These are phyloP conservation scores for Napeogenes sylphis DNA, from an alignment of 2,888 invertebrate species.

Conservation along the genomic window DNA sequence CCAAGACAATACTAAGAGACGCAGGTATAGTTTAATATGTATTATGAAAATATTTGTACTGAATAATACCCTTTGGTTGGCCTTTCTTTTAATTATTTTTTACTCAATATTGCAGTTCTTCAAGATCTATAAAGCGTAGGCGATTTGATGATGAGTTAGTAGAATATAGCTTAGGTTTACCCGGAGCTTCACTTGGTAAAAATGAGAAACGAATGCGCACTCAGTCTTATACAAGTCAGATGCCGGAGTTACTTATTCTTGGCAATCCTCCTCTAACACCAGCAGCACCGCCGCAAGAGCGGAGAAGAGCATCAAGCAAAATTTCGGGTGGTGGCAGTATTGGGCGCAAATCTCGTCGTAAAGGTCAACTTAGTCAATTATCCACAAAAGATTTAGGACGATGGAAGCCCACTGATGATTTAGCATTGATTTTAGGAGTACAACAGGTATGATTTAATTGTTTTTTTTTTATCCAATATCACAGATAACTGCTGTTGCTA, in stretches of 20 bases:
- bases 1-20: slow-evolving; percentile 68
- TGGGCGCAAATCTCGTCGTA: slow-evolving; percentile 76
- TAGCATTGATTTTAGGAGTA: slow-evolving; percentile 94
- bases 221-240: slow-evolving; percentile 72
- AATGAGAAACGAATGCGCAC: slow-evolving; percentile 69
- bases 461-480: not conserved
- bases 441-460: slow-evolving; percentile 81
- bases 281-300: slow-evolving; percentile 49
- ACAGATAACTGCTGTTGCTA: not conserved
- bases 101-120: slow-evolving; percentile 82
- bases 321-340: slow-evolving; percentile 57
- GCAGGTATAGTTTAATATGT: slow-evolving; percentile 51
- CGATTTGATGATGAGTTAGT: slow-evolving; percentile 98
- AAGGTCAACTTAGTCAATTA: slow-evolving; percentile 82
- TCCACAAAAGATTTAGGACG: slow-evolving; percentile 91
- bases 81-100: not conserved
- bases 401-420: slow-evolving; percentile 98
- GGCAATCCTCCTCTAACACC: slow-evolving; percentile 42
- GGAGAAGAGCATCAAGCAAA: slow-evolving; percentile 60
- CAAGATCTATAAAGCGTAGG: slow-evolving; percentile 94
- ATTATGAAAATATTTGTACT: not conserved
- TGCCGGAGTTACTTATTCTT: slow-evolving; percentile 64
- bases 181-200: slow-evolving; percentile 74
- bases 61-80: not conserved
- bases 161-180: slow-evolving; percentile 88